Conservation (phyloP, 2,888 invertebrate genomes). For the Laspeyria flexula region DNA sequence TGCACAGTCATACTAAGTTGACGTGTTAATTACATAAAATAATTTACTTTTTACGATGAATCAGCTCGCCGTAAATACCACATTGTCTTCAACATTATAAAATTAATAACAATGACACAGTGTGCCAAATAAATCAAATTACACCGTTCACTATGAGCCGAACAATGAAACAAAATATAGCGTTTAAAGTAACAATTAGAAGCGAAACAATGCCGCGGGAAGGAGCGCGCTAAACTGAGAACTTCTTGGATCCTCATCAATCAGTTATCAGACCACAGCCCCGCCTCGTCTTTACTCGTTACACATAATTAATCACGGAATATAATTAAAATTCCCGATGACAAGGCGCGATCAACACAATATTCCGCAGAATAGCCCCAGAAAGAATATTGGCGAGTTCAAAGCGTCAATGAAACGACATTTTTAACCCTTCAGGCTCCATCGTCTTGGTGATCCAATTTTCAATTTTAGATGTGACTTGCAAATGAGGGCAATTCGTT, state of each 20-base stretch:
- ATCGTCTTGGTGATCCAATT: constrained; percentile 41
- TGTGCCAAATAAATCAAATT: constrained; percentile 75
- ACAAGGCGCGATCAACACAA: constrained; percentile 75
- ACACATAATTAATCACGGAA: constrained; percentile 83
- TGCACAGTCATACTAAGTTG: constrained; percentile 10
- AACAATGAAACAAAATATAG: constrained; percentile 78
- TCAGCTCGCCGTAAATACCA: constrained; percentile 59
- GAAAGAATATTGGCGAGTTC: constrained; percentile 58
- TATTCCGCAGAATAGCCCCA: constrained; percentile 52
- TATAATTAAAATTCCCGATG: constrained; percentile 84
- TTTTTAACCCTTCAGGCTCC: constrained; percentile 50
- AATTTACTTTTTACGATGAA: constrained; percentile 58
- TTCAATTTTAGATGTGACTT: constrained; percentile 48
- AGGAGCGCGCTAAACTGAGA: constrained; percentile 65
- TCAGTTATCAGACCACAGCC: constrained; percentile 67
- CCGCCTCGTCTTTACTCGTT: constrained; percentile 68
- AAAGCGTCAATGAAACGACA: constrained; percentile 47
- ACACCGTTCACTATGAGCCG: constrained; percentile 65
- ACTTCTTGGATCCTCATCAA: constrained; percentile 76
- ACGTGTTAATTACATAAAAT: constrained; percentile 28
- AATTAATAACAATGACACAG: constrained; percentile 81
- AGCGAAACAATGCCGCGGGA: constrained; percentile 71
- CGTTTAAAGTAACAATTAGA: constrained; percentile 81
- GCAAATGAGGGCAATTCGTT: constrained; percentile 42
- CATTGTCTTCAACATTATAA: constrained; percentile 71